A percentile compares a stretch with the other conserved stretches of the same genome.
phyloP scores from a whole-genome alignment of 2,888 invertebrate species.

The Melanargia galathea region DNA sequence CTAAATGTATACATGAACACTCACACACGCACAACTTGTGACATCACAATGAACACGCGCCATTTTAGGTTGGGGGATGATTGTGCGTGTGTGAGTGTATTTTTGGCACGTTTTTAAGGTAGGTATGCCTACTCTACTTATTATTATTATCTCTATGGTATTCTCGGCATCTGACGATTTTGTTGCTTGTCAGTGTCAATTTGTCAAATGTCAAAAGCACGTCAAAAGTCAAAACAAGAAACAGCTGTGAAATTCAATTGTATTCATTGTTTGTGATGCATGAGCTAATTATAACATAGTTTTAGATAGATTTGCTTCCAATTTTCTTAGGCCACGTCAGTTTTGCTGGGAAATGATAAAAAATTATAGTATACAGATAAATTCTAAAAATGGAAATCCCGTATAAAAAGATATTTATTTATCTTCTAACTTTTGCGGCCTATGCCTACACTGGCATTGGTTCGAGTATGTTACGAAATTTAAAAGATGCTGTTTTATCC shows the following conservation, averaged over 20 bases:
- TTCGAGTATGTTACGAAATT: slow-evolving; percentile 86
- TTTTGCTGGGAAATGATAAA: slow-evolving; percentile 29
- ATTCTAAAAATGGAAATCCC: slow-evolving; percentile 85
- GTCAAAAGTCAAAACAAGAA: slow-evolving; percentile 2
- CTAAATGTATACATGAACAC: too few relatives aligned
- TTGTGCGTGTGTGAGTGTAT: too few relatives aligned
- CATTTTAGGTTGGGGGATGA: too few relatives aligned
- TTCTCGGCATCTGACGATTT: too few relatives aligned
- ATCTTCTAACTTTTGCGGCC: slow-evolving; percentile 87
- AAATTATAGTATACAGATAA: slow-evolving; percentile 11
- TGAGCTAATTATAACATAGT: slow-evolving; percentile 12
- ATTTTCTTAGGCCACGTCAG: slow-evolving; percentile 40
- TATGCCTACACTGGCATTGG: slow-evolving; percentile 92
- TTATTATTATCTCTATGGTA: too few relatives aligned
- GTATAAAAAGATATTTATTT: slow-evolving; percentile 88
- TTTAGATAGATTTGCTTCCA: slow-evolving; percentile 14
- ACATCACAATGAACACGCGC: too few relatives aligned
- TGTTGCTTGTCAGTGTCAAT: too few relatives aligned
- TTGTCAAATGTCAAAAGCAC: neutral
- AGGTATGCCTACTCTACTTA: too few relatives aligned
- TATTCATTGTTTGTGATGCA: neutral
- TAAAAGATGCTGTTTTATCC: slow-evolving; percentile 90
- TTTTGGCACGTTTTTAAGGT: too few relatives aligned
- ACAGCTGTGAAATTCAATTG: neutral
- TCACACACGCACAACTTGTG: too few relatives aligned